These are phyloP conservation scores for Dorcus hopei DNA, from an alignment of 2,888 invertebrate species.

Conservation along the genomic window DNA sequence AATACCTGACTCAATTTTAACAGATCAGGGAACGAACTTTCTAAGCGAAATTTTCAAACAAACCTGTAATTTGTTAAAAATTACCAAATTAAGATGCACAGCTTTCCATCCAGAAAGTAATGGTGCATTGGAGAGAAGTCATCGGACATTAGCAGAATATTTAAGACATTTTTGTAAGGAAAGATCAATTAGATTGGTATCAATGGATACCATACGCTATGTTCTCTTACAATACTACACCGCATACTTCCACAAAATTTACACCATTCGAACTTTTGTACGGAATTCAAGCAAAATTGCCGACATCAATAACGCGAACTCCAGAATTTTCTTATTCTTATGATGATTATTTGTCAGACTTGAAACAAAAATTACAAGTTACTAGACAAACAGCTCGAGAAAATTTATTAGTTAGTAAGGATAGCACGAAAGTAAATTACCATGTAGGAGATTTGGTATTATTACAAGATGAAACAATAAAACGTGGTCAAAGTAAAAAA, in stretches of 20 bases:
- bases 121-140: constrained; percentile 33
- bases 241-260: constrained; percentile 17
- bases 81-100: constrained; percentile 18
- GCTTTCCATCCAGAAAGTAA: constrained; percentile 32
- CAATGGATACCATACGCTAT: too few species aligned
- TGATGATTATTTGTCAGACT: constrained; percentile 21
- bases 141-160: constrained; percentile 31
- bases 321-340: constrained; percentile 27
- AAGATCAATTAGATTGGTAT: too few species aligned
- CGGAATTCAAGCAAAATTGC: constrained; percentile 19
- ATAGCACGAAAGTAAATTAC: neutral
- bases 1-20: constrained; percentile 30
- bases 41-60: constrained; percentile 31
- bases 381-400: constrained; percentile 23
- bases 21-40: constrained; percentile 35
- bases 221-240: too few species aligned
- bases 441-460: constrained; percentile 4
- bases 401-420: constrained; percentile 6
- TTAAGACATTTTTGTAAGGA: neutral
- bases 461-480: constrained; percentile 1
- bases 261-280: constrained; percentile 28
- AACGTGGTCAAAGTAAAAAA: constrained; percentile 7
- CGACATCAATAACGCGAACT: constrained; percentile 19
- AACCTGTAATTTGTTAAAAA: constrained; percentile 29
- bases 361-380: constrained; percentile 20